A percentile compares a stretch with the other conserved stretches of the same genome.
Evolutionary conservation across 2,113 vertebrate species (phyloP).

Genomic region (Pomatorhinus ruficollis): DNA sequence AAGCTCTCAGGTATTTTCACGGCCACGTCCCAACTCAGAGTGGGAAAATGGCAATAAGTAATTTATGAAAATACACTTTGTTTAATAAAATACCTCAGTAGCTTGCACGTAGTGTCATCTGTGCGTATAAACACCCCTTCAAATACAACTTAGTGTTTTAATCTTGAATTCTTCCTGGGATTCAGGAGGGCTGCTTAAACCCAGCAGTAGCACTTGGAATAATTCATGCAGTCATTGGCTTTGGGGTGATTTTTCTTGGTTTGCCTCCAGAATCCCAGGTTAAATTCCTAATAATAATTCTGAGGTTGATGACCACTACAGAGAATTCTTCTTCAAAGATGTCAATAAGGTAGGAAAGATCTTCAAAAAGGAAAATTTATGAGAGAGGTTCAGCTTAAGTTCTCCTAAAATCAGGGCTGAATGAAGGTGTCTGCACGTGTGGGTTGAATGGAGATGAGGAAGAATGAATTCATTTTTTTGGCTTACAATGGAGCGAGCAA

Average conservation of each 20-base stretch:
- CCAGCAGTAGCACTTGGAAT: background rate
- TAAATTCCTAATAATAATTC: background rate
- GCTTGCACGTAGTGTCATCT: background rate
- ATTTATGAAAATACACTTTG: background rate
- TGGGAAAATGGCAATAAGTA: slow-evolving; percentile 19
- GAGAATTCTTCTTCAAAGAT: background rate
- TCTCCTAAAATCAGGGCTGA: background rate
- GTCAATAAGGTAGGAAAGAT: background rate
- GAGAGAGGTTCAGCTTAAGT: background rate
- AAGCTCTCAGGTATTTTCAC: slow-evolving; percentile 75
- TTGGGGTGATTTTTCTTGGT: background rate
- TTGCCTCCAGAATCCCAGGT: background rate
- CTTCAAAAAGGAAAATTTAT: background rate
- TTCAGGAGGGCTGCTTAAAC: background rate
- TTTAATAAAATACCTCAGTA: background rate
- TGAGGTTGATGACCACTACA: background rate
- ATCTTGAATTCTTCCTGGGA: background rate
- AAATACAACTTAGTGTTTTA: background rate
- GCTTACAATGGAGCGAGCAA: background rate
- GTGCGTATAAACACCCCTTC: background rate
- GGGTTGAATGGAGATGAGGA: background rate
- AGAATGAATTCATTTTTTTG: background rate
- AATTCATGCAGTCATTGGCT: background rate
- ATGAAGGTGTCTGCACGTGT: rapidly evolving
- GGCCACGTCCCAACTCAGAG: slow-evolving; percentile 26